These are phyloP conservation scores for Amiota communis DNA, from an alignment of 2,888 invertebrate genomes.

Conservation along the genomic window DNA sequence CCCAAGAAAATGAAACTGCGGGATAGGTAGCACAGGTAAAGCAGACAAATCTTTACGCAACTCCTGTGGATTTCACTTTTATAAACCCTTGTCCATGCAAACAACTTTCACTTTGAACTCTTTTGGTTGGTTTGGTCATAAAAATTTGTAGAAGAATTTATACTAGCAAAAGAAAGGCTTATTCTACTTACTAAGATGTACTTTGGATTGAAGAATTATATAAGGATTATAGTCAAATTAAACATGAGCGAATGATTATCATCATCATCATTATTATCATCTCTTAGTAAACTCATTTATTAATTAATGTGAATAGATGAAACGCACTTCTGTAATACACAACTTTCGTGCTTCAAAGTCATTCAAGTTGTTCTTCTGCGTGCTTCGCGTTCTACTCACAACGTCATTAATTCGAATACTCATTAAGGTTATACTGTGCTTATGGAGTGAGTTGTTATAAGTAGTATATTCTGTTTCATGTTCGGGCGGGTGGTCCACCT, in stretches of 20 bases:
- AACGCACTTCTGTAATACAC: neutral
- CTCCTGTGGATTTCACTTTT: too few relatives aligned
- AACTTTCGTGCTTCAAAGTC: constrained; percentile 6
- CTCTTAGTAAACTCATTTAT: neutral
- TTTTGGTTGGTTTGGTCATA: constrained; percentile 27
- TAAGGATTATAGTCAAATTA: too few relatives aligned
- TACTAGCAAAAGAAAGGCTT: too few relatives aligned
- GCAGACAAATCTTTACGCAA: neutral
- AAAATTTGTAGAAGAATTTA: neutral
- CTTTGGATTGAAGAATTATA: too few relatives aligned
- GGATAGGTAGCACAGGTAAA: constrained; percentile 11
- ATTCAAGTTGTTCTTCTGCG: neutral
- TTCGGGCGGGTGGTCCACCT: neutral
- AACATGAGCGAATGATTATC: too few relatives aligned
- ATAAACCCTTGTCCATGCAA: too few relatives aligned
- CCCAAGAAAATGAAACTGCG: neutral
- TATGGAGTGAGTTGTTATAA: neutral
- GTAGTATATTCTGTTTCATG: neutral
- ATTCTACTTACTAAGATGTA: too few relatives aligned
- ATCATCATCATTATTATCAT: too few relatives aligned
- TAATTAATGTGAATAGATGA: constrained; percentile 6
- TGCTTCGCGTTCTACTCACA: too few relatives aligned
- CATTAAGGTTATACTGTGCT: constrained; percentile 15
- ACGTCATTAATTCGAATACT: constrained; percentile 10
- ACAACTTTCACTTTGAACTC: constrained; percentile 45